Base-by-base conservation (phyloP, 2,113 vertebrate species). In the Albula glossodonta region DNA sequence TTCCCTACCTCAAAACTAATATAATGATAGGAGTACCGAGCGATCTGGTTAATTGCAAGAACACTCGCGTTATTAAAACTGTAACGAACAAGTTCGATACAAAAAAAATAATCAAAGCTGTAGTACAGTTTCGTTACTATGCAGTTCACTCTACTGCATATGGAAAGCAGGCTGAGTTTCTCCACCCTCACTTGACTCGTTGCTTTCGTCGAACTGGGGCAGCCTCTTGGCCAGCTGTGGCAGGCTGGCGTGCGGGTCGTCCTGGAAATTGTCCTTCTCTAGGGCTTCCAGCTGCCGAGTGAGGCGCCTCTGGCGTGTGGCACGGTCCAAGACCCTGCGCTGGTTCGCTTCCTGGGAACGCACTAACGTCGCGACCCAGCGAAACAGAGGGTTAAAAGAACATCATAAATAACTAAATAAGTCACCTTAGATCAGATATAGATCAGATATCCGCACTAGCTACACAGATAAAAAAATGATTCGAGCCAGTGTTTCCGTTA, bases 211-310 rank as follows among this genome's bases (percentile, higher is more conserved):
- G 87, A 98, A 98, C 86, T 98, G 96, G 0, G 97, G 97, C 0
- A 98, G 95, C 4, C 97, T 94, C 82, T 97, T 97, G 3, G 5
- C 94, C 7, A 95, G 96, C 94, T 87, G 96, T 25, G 92, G 96
- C 87, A 93, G 96, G 89, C 89, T 97, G 50, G 97, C 95, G 0
- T 97, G 95, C 0, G 97, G 97, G 83, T 98, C 97, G 3, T 98
- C 97, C 93, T 98, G 96, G 90, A 98, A 98, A 90, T 98, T 98
- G 92, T 98, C 97, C 82, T 97, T 97, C 91, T 98, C 97, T 84
- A 98, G 89, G 7, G 97, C 97, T 25, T 98, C 97, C 0, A 98
- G 95, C 93, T 97, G 97, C 0, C 97, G 90, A 25, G 90, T 96
- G 86, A 96, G 93, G 1, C 97, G 93, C 1, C 97, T 91, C 89